These are phyloP conservation scores for Bombus waltoni DNA, from an alignment of 1,140 invertebrate species.

Conservation along the genomic window DNA sequence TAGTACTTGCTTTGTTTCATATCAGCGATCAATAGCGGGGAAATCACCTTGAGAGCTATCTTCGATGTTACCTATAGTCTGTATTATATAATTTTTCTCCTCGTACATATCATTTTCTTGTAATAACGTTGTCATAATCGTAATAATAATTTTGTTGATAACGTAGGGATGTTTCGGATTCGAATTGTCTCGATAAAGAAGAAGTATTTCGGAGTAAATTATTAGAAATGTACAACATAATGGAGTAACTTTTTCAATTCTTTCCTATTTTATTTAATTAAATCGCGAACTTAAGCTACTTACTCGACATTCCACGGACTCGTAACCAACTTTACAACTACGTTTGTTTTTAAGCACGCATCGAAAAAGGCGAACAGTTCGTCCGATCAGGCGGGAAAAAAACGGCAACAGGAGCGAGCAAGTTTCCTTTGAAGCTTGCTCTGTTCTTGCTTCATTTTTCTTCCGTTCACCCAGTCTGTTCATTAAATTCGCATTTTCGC, in stretches of 20 bases:
- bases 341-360: background rate
- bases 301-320: background rate
- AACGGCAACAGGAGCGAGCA: background rate
- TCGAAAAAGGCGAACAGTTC: background rate
- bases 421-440: background rate
- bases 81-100: background rate
- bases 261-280: background rate
- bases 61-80: background rate
- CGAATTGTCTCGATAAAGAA: too few species aligned
- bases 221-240: background rate
- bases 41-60: background rate
- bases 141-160: too few species aligned
- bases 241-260: background rate
- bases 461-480: conserved; percentile 5
- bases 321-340: background rate
- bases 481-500: conserved; percentile 38
- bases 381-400: background rate
- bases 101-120: too few species aligned
- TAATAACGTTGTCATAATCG: too few species aligned
- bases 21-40: background rate
- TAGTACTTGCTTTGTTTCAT: background rate
- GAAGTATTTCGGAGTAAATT: too few species aligned
- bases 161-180: too few species aligned
- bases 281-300: background rate
- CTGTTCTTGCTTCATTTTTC: conserved; percentile 5